Evolutionary conservation across 37 sponge, comb jelly and placozoan species (phyloP).

Genomic region (Aplysina aerophoba): DNA sequence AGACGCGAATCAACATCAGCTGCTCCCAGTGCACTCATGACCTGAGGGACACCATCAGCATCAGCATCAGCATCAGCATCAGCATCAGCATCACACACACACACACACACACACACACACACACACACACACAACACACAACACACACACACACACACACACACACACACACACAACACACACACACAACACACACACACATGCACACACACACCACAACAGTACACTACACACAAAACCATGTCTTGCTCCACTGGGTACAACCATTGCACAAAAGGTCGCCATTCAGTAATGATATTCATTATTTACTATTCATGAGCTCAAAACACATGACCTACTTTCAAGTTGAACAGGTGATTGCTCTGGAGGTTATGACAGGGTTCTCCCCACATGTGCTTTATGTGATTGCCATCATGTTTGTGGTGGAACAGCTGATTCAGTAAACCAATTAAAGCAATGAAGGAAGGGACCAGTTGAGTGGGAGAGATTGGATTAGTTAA

Average conservation of each 20-base stretch:
- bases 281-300: background rate
- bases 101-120: constrained; percentile 36
- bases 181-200: constrained; percentile 26
- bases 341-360: background rate
- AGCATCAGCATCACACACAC: constrained; percentile 39
- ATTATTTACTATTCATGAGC: background rate
- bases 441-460: constrained; percentile 14
- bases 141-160: constrained; percentile 38
- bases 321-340: background rate
- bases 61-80: background rate
- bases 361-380: background rate
- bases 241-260: background rate
- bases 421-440: constrained; percentile 19
- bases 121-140: background rate
- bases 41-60: constrained; percentile 41
- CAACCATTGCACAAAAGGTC: background rate
- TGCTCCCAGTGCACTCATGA: constrained; percentile 90
- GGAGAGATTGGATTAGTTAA: constrained; percentile 26
- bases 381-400: background rate
- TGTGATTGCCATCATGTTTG: background rate
- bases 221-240: too few species aligned
- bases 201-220: constrained; percentile 4
- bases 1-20: constrained; percentile 93
- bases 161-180: constrained; percentile 41
- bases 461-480: constrained; percentile 6